phyloP scores from a whole-genome alignment of 2,888 invertebrate genomes.

The Eledone cirrhosa region DNA sequence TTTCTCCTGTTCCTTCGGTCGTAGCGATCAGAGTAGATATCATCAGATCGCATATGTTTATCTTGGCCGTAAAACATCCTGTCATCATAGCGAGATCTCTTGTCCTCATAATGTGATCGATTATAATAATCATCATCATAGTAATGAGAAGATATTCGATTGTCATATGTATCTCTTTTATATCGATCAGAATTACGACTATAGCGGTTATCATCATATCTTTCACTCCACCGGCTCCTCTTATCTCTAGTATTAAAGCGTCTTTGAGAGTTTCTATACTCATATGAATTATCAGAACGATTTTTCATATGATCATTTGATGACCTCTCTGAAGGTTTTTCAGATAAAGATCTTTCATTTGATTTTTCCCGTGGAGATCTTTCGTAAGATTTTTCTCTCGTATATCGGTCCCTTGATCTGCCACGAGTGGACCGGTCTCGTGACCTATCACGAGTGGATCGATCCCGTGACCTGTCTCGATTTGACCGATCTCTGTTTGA shows the following conservation, averaged over 20 bases:
- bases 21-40: conserved; percentile 16
- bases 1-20: background rate
- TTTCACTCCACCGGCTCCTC: conserved; percentile 9
- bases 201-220: conserved; percentile 3
- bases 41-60: conserved; percentile 23
- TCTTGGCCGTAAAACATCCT: conserved; percentile 12
- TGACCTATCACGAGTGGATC: conserved; percentile 13
- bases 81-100: conserved; percentile 13
- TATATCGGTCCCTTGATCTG: conserved; percentile 19
- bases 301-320: background rate
- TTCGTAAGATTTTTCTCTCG: conserved; percentile 9
- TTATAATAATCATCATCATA: conserved; percentile 21
- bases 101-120: conserved; percentile 8
- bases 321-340: conserved; percentile 9
- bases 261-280: conserved; percentile 12
- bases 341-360: background rate
- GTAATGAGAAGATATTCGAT: conserved; percentile 22
- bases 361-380: conserved; percentile 1
- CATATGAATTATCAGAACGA: background rate
- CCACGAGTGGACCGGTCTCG: conserved; percentile 11
- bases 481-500: conserved; percentile 21
- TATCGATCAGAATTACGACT: conserved; percentile 3
- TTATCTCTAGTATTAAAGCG: conserved; percentile 14
- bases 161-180: conserved; percentile 17
- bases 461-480: conserved; percentile 9